phyloP scores from a whole-genome alignment of 2,113 vertebrate genomes.

The Poicephalus meyeri region DNA sequence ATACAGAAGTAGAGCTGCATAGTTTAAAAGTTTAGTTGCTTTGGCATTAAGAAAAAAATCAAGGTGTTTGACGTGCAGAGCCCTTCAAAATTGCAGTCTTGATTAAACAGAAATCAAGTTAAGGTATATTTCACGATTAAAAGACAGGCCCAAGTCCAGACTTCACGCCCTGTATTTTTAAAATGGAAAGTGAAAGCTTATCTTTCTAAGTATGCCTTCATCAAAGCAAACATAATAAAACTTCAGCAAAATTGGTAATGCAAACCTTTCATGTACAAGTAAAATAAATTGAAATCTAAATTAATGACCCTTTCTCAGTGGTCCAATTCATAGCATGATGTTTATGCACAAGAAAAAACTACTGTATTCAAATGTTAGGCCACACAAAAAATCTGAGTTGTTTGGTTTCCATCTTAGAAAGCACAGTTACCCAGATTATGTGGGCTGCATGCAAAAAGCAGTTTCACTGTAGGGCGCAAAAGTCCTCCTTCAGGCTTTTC shows the following conservation, averaged over 20 bases:
- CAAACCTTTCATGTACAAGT: constrained; percentile 8
- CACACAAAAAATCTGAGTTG: background rate
- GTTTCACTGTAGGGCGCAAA: background rate
- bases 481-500: constrained; percentile 19
- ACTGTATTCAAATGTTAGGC: background rate
- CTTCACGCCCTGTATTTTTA: background rate
- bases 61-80: background rate
- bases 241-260: background rate
- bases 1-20: background rate
- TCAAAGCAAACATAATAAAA: background rate
- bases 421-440: constrained; percentile 22
- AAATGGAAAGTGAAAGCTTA: background rate
- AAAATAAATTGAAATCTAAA: constrained; percentile 36
- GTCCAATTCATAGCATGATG: background rate
- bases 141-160: background rate
- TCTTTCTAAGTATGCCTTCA: background rate
- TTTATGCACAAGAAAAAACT: background rate
- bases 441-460: constrained; percentile 11
- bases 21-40: background rate
- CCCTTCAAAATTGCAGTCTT: background rate
- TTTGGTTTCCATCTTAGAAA: constrained; percentile 8
- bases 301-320: constrained; percentile 16
- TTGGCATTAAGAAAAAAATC: background rate
- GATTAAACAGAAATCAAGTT: background rate
- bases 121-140: background rate